Conservation (phyloP, 2,113 vertebrate genomes). For the Hippocampus abdominalis region DNA sequence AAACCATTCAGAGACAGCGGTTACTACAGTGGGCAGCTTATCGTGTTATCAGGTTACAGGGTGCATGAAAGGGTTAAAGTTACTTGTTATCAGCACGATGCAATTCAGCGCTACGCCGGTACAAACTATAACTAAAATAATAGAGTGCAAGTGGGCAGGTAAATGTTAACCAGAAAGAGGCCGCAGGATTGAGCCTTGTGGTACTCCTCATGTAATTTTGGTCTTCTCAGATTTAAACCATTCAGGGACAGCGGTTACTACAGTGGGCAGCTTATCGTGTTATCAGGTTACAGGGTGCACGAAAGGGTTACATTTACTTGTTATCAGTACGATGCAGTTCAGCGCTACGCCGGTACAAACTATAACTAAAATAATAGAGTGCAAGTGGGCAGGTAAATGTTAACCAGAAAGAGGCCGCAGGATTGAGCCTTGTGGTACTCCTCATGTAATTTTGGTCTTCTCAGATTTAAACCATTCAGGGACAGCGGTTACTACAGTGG, state of each 20-base stretch:
- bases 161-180: background rate
- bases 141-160: background rate
- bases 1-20: background rate
- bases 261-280: too few relatives aligned
- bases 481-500: too few relatives aligned
- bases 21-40: too few relatives aligned
- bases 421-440: background rate
- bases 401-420: background rate
- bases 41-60: too few relatives aligned
- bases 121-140: background rate
- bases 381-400: background rate
- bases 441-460: background rate
- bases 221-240: background rate
- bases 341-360: background rate
- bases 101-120: background rate
- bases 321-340: background rate
- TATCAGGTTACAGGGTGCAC: too few relatives aligned
- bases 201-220: background rate
- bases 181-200: background rate
- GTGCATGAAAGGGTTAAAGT: too few relatives aligned
- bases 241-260: too few relatives aligned
- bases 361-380: background rate
- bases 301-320: background rate
- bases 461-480: background rate
- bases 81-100: background rate